These are phyloP conservation scores for Machimus rusticus DNA, from an alignment of 2,888 invertebrate genomes.

Conservation along the genomic window DNA sequence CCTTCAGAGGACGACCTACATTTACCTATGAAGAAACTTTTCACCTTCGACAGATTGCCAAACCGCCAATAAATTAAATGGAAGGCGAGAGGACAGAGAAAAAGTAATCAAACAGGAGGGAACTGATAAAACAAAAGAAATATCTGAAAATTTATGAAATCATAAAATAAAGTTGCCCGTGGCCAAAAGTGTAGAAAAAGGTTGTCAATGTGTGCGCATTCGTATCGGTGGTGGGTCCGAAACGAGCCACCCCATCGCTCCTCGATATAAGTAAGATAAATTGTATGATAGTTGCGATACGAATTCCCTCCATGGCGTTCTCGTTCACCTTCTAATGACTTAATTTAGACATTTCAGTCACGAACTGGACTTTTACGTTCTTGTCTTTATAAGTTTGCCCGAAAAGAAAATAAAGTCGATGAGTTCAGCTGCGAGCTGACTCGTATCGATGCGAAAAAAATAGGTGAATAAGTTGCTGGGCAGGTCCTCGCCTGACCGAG, in stretches of 20 bases:
- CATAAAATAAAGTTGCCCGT: background rate
- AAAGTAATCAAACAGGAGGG: background rate
- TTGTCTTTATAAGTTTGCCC: constrained; percentile 1
- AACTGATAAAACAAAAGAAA: constrained; percentile 23
- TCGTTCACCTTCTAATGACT: constrained; percentile 37
- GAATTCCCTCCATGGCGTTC: constrained; percentile 1
- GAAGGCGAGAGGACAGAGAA: background rate
- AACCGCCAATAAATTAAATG: constrained; percentile 1
- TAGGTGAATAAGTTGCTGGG: background rate
- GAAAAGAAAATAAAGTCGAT: constrained; percentile 35
- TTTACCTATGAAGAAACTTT: background rate
- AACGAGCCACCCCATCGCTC: background rate
- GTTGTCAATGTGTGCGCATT: background rate
- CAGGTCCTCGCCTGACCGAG: background rate
- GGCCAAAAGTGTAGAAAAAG: background rate
- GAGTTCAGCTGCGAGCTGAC: background rate
- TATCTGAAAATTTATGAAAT: constrained; percentile 29
- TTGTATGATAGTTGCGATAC: constrained; percentile 34
- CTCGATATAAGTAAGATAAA: constrained; percentile 34
- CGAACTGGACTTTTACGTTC: constrained; percentile 42
- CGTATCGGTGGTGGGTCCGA: background rate
- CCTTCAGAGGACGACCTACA: background rate
- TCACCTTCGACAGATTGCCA: background rate
- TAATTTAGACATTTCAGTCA: constrained; percentile 47
- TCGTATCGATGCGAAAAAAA: constrained; percentile 11